These are phyloP conservation scores for Amblyopsis hoosieri DNA, from an alignment of 2,797 vertebrate species.

Conservation along the genomic window DNA sequence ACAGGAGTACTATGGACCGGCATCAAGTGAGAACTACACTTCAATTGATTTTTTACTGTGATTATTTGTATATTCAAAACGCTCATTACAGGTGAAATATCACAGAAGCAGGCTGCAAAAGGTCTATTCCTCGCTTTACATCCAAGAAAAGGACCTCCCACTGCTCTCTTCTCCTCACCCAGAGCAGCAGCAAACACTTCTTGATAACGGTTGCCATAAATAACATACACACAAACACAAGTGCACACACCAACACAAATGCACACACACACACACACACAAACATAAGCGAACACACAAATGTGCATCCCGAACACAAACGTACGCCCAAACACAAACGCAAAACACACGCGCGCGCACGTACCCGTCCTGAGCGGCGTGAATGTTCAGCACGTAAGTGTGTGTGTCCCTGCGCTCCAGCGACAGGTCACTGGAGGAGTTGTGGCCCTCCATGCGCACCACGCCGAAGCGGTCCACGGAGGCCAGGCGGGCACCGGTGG, in stretches of 20 bases:
- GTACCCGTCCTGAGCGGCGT: constrained; percentile 82
- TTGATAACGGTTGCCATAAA: too few species aligned
- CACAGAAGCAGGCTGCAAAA: too few species aligned
- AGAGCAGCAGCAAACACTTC: too few species aligned
- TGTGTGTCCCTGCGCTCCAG: constrained; percentile 80
- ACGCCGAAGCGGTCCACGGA: constrained; percentile 85
- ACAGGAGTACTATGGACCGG: too few species aligned
- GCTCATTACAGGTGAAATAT: too few species aligned
- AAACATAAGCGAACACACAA: background rate
- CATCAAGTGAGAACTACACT: too few species aligned
- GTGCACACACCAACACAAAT: background rate
- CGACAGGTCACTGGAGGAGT: constrained; percentile 87
- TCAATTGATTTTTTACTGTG: too few species aligned
- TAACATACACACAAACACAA: background rate
- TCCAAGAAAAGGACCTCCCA: too few species aligned
- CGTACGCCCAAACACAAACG: background rate
- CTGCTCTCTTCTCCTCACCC: too few species aligned
- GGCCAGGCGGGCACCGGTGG: constrained; percentile 67
- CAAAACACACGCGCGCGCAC: constrained; percentile 5
- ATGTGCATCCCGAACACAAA: background rate
- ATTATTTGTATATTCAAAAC: too few species aligned
- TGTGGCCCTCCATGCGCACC: constrained; percentile 76
- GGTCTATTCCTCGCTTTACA: too few species aligned
- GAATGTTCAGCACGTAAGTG: constrained; percentile 83
- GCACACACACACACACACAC: background rate